A percentile compares a stretch with the other conserved stretches of the same genome.
These are phyloP conservation scores for Trematomus loennbergii DNA, from an alignment of 2,113 vertebrate species.

Conservation along the genomic window DNA sequence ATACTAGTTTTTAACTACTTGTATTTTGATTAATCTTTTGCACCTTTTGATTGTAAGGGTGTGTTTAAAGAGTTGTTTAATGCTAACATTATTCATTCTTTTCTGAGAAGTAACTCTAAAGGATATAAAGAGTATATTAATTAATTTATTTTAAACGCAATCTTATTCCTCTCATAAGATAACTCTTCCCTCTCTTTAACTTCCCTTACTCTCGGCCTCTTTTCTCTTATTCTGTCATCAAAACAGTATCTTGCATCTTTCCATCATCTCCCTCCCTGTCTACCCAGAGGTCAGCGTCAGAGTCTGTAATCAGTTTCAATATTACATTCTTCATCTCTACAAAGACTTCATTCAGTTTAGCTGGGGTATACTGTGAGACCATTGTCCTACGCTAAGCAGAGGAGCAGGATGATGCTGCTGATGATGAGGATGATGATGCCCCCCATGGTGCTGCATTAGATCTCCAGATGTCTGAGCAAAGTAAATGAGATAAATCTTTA, in stretches of 20 bases:
- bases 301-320: constrained; percentile 70
- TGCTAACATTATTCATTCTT: too few species aligned
- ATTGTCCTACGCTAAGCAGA: constrained; percentile 36
- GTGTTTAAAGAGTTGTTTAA: too few species aligned
- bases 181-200: neutral
- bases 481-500: constrained; percentile 3
- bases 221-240: constrained; percentile 6
- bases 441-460: constrained; percentile 9
- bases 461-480: constrained; percentile 11
- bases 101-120: too few species aligned
- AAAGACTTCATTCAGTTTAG: constrained; percentile 68
- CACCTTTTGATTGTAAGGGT: too few species aligned
- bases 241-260: constrained; percentile 19
- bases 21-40: too few species aligned
- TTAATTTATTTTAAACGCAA: too few species aligned
- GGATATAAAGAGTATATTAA: too few species aligned
- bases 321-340: constrained; percentile 59
- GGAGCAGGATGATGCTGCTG: constrained; percentile 4
- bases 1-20: too few species aligned
- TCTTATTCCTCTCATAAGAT: neutral
- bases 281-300: constrained; percentile 47
- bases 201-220: neutral
- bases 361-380: constrained; percentile 43
- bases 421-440: neutral
- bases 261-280: constrained; percentile 11